Percentiles rank a stretch among this genome's conserved stretches.
Conservation (phyloP, 2,888 invertebrate genomes). For the Antheraea assamensis region DNA sequence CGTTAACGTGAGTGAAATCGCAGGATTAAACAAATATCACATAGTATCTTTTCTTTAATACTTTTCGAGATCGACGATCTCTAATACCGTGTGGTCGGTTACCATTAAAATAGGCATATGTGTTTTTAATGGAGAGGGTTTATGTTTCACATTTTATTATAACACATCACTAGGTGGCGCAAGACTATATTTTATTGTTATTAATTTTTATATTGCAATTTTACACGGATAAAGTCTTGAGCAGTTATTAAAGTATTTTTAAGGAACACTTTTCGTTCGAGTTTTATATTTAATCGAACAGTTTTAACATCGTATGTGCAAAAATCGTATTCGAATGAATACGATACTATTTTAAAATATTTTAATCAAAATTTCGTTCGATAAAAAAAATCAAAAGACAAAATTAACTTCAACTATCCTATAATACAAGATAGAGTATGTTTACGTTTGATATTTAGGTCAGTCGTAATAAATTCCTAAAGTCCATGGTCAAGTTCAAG, state of each 20-base stretch:
- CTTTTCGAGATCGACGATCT: too few relatives aligned
- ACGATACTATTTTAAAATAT: background rate
- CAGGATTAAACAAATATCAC: too few relatives aligned
- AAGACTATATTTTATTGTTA: too few relatives aligned
- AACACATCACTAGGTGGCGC: too few relatives aligned
- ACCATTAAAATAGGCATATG: too few relatives aligned
- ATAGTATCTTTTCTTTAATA: too few relatives aligned
- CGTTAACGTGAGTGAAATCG: too few relatives aligned
- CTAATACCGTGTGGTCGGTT: too few relatives aligned
- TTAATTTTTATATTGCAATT: too few relatives aligned
- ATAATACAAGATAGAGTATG: conserved; percentile 4
- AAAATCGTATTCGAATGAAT: background rate
- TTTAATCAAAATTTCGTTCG: background rate
- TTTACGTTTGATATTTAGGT: conserved; percentile 35
- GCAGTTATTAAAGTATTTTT: background rate
- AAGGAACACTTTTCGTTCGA: background rate
- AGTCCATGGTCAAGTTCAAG: conserved; percentile 56
- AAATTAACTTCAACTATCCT: background rate
- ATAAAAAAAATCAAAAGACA: background rate
- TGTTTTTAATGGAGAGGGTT: too few relatives aligned
- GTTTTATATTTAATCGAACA: background rate
- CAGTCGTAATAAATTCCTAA: conserved; percentile 33
- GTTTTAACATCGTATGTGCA: background rate
- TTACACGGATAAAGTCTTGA: too few relatives aligned
- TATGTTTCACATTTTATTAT: too few relatives aligned